Evolutionary conservation across 2,797 vertebrate genomes (phyloP), one percentile per base, ranked within the genome.

Genomic region (Dallia pectoralis): DNA sequence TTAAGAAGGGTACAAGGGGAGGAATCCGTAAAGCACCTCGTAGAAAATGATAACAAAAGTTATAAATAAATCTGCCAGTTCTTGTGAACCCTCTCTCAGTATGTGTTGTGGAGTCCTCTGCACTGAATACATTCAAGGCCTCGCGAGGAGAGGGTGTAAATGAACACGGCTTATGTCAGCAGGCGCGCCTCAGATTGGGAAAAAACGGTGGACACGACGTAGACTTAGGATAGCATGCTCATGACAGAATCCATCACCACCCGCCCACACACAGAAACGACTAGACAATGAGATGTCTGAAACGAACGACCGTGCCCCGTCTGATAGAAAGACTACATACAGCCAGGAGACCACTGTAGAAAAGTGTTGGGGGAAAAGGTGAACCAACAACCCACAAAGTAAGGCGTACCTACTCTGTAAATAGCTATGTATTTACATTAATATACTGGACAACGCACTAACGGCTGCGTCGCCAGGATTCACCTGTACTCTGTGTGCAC

Each of bases 191-290:
- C 12, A 62, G 29, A 29, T 30, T 22, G 51, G 16, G n/a, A 53
- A 53, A 53, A 8, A 53, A 30, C 16, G 22, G 61, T 61, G 22
- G n/a, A 72, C 40, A 30, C 70, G 81, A 77, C 77, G 83, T 77
- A 88, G 63, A 80, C 85, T 76, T 74, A 62, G 59, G 73, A 81
- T 78, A 75, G 65, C 16, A 69, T 79, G 77, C 77, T 71, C 72
- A 67, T 80, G 74, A 73, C 48, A 18, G 71, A 79, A 69, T 62
- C 40, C 12, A 47, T 51, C 70, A 71, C 56, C 32, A 15, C 48
- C 53, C 71, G 59, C 70, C 61, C 30, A 67, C 69, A 67, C 8
- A 67, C 36, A 73, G 4, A 27, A 7, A 27, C n/a, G 67, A 70
- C n/a, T 22, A 53, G 8, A 53, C 51, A 19, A 22, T 3, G n/a